phyloP scores from a whole-genome alignment of 2,113 vertebrate genomes.

The Nesoenas mayeri region DNA sequence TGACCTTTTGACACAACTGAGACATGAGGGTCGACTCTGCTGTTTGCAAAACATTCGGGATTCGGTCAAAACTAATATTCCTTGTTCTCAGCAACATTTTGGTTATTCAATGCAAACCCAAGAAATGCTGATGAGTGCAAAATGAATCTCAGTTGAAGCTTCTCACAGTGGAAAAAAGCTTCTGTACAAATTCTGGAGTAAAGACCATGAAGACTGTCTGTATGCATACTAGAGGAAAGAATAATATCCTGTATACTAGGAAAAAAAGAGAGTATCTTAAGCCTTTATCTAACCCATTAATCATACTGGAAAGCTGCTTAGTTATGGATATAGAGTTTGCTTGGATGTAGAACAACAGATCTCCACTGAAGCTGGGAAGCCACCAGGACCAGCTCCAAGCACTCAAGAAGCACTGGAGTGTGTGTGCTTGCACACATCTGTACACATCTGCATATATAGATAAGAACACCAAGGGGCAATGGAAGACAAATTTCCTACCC shows the following conservation, averaged over 20 bases:
- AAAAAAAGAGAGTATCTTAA: background rate
- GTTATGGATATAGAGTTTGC: background rate
- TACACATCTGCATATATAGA: background rate
- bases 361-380: background rate
- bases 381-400: background rate
- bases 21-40: background rate
- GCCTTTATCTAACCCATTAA: background rate
- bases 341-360: background rate
- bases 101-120: background rate
- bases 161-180: background rate
- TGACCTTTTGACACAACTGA: conserved; percentile 1
- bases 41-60: background rate
- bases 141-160: background rate
- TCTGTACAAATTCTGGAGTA: background rate
- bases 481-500: too few relatives aligned
- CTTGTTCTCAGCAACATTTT: conserved; percentile 19
- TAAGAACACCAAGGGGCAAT: background rate
- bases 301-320: background rate
- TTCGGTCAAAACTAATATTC: conserved; percentile 9
- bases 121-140: conserved; percentile 34
- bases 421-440: background rate
- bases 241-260: background rate
- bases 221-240: background rate
- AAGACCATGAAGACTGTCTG: background rate
- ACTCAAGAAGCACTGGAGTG: background rate